These are phyloP conservation scores for Apotomis turbidana DNA, from an alignment of 2,888 invertebrate genomes.

Conservation along the genomic window DNA sequence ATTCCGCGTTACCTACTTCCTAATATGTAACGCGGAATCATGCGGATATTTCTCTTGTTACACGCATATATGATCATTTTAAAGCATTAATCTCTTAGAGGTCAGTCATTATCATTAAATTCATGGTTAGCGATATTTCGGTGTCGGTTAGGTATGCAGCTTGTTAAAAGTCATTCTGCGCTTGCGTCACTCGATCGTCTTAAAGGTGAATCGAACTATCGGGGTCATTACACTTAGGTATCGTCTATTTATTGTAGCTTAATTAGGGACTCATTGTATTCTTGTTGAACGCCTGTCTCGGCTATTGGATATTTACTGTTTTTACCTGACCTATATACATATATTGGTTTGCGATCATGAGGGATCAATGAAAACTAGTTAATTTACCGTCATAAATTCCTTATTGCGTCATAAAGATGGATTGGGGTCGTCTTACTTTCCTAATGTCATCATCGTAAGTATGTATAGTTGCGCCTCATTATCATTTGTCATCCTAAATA, in stretches of 20 bases:
- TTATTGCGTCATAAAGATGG: conserved; percentile 23
- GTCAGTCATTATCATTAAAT: conserved; percentile 13
- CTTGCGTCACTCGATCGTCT: conserved; percentile 34
- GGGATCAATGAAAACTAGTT: background rate
- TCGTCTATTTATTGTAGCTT: conserved; percentile 16
- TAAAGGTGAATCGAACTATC: conserved; percentile 34
- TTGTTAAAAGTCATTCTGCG: conserved; percentile 33
- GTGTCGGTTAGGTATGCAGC: conserved; percentile 13
- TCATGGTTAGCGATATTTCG: conserved; percentile 13
- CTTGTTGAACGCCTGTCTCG: background rate
- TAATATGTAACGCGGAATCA: too few species aligned
- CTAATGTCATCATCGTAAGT: conserved; percentile 1
- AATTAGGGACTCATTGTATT: conserved; percentile 9
- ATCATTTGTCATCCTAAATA: conserved; percentile 5
- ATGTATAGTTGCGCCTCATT: conserved; percentile 20
- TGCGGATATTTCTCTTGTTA: background rate
- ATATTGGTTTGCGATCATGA: too few species aligned
- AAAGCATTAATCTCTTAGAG: background rate
- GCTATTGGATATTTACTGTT: background rate
- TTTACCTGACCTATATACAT: background rate
- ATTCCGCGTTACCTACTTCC: too few species aligned
- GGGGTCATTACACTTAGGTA: conserved; percentile 33
- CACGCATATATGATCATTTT: background rate
- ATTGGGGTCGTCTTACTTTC: conserved; percentile 18
- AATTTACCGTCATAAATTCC: background rate